Evolutionary conservation across 2,797 vertebrate genomes (phyloP).

Genomic region (Arrhamphus sclerolepis): DNA sequence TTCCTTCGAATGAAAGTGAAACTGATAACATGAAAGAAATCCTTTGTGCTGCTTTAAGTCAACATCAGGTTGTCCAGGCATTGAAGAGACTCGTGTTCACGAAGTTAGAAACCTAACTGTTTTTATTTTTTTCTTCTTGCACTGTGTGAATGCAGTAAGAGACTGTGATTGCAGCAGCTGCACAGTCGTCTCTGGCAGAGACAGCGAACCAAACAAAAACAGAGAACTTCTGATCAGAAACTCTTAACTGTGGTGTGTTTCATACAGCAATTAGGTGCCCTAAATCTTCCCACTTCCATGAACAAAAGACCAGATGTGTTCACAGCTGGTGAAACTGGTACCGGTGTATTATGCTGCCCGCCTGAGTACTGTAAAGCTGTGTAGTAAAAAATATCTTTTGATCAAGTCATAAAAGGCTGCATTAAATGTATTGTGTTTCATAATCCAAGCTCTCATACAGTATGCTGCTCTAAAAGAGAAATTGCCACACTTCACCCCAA

Average conservation of each 20-base stretch:
- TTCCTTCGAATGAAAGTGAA: too few relatives aligned
- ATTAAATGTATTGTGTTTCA: conserved; percentile 29
- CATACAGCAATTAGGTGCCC: conserved; percentile 28
- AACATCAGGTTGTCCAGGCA: too few relatives aligned
- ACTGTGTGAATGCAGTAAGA: too few relatives aligned
- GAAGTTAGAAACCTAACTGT: too few relatives aligned
- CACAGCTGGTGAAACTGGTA: conserved; percentile 47
- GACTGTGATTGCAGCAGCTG: too few relatives aligned
- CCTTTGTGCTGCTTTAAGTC: too few relatives aligned
- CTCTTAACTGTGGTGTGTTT: conserved; percentile 21
- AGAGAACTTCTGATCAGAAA: too few relatives aligned
- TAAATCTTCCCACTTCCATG: conserved; percentile 32
- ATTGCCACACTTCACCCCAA: conserved; percentile 47
- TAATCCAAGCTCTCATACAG: conserved; percentile 31
- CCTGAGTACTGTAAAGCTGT: conserved; percentile 31
- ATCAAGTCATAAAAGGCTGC: conserved; percentile 52
- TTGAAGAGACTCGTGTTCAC: too few relatives aligned
- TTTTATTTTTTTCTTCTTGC: too few relatives aligned
- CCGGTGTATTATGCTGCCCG: conserved; percentile 32
- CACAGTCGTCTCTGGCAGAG: not conserved
- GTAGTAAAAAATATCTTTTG: conserved; percentile 44
- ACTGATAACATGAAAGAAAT: too few relatives aligned
- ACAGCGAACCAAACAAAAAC: not conserved
- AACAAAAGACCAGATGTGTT: conserved; percentile 56
- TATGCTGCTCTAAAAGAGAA: conserved; percentile 48